These are phyloP conservation scores for Ericerus pela DNA, from an alignment of 1,140 invertebrate genomes.

Conservation along the genomic window DNA sequence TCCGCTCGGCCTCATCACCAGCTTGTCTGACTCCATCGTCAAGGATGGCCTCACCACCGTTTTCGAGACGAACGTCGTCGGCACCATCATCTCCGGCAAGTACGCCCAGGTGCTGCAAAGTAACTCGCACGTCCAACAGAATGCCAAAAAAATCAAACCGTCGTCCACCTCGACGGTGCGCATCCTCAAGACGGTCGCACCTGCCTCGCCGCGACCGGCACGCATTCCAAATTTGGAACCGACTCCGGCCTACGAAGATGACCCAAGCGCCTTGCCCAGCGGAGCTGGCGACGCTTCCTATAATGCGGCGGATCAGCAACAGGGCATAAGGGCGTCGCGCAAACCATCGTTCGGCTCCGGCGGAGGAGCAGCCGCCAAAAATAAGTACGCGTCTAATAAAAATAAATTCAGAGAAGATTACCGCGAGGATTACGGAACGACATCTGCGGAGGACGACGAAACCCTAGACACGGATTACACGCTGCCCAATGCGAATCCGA, in stretches of 20 bases:
- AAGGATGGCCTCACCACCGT: slow-evolving; percentile 68
- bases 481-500: slow-evolving; percentile 1
- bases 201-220: slow-evolving; percentile 22
- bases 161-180: slow-evolving; percentile 38
- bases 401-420: slow-evolving; percentile 15
- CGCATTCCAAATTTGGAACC: slow-evolving; percentile 25
- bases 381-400: slow-evolving; percentile 13
- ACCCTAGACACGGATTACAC: slow-evolving; percentile 1
- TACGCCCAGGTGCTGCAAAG: slow-evolving; percentile 69
- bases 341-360: slow-evolving; percentile 31
- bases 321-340: slow-evolving; percentile 32
- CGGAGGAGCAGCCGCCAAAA: slow-evolving; percentile 3
- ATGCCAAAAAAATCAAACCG: slow-evolving; percentile 40
- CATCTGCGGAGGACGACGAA: slow-evolving; percentile 4
- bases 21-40: slow-evolving; percentile 62
- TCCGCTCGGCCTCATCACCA: slow-evolving; percentile 61
- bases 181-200: slow-evolving; percentile 56
- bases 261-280: slow-evolving; percentile 36
- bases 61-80: slow-evolving; percentile 73
- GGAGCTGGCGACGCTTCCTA: slow-evolving; percentile 18
- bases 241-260: slow-evolving; percentile 29
- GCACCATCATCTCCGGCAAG: slow-evolving; percentile 72
- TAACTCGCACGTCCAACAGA: slow-evolving; percentile 30
- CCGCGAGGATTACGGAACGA: slow-evolving; percentile 12
- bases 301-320: background rate